Conservation (phyloP, 2,888 invertebrate genomes). For the Antheraea yamamai region DNA sequence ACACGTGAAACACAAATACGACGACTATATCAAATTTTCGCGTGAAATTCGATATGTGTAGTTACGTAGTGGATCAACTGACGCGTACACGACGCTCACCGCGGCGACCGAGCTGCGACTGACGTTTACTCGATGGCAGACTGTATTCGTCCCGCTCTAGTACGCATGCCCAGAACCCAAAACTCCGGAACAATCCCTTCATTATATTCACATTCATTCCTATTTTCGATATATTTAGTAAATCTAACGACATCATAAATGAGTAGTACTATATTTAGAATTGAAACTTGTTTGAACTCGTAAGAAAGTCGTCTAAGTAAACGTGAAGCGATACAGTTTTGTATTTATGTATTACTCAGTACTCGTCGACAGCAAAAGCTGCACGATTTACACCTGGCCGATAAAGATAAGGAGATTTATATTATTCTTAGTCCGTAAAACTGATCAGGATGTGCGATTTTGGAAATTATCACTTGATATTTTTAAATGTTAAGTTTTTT, state of each 20-base stretch:
- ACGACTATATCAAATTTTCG: conserved; percentile 80
- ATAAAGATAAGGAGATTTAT: conserved; percentile 61
- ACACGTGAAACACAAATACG: conserved; percentile 68
- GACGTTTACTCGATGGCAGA: conserved; percentile 55
- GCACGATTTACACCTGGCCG: conserved; percentile 67
- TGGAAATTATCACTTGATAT: neutral
- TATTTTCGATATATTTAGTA: conserved; percentile 39
- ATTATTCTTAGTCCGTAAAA: conserved; percentile 44
- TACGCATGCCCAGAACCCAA: conserved; percentile 74
- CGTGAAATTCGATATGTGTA: conserved; percentile 81
- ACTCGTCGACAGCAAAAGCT: conserved; percentile 52
- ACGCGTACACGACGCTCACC: conserved; percentile 53
- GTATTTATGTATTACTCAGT: neutral
- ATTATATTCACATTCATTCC: conserved; percentile 54
- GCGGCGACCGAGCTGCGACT: conserved; percentile 70
- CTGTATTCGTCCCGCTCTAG: conserved; percentile 69
- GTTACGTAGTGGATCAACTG: conserved; percentile 45
- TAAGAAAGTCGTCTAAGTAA: neutral
- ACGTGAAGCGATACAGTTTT: conserved; percentile 7
- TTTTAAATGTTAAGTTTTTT: neutral
- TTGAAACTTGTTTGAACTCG: neutral
- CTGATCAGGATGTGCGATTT: conserved; percentile 26
- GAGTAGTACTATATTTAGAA: conserved; percentile 19
- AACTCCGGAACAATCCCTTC: conserved; percentile 65
- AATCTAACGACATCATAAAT: conserved; percentile 34